Percentiles rank a stretch among this genome's conserved stretches.
Conservation (phyloP, 2,888 invertebrate species). For the Arctia plantaginis region DNA sequence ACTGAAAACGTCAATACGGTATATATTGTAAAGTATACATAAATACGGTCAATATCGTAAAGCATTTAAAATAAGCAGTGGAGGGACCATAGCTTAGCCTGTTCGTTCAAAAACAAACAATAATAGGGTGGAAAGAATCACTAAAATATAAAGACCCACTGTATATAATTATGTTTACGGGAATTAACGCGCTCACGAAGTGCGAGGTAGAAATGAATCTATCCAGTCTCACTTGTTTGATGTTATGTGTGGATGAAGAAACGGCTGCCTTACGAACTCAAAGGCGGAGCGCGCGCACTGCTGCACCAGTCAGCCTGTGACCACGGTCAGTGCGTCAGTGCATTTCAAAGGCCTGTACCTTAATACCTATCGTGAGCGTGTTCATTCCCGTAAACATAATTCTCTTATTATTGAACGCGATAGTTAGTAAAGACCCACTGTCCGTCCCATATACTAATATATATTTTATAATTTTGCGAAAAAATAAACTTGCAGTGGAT, state of each 20-base stretch:
- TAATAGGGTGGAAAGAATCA: neutral
- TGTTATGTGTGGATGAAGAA: neutral
- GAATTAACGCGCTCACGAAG: neutral
- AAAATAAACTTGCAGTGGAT: conserved; percentile 27
- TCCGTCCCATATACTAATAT: neutral
- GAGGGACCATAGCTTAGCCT: neutral
- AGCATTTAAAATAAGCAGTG: neutral
- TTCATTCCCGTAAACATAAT: neutral
- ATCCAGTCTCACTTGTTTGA: neutral
- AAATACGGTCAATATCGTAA: neutral
- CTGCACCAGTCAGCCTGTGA: neutral
- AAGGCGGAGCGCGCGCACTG: neutral
- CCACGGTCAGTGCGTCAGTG: neutral
- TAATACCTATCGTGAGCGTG: neutral
- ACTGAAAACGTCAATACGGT: neutral
- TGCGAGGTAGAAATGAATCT: neutral
- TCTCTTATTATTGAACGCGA: neutral
- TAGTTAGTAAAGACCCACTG: neutral
- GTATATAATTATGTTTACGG: neutral
- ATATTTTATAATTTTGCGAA: neutral
- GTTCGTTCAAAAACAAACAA: neutral
- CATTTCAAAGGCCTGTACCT: neutral
- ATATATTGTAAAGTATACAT: neutral
- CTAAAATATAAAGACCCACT: neutral
- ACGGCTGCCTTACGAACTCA: neutral